These are phyloP conservation scores for Daktulosphaira vitifoliae DNA, from an alignment of 1,140 invertebrate genomes.

Conservation along the genomic window DNA sequence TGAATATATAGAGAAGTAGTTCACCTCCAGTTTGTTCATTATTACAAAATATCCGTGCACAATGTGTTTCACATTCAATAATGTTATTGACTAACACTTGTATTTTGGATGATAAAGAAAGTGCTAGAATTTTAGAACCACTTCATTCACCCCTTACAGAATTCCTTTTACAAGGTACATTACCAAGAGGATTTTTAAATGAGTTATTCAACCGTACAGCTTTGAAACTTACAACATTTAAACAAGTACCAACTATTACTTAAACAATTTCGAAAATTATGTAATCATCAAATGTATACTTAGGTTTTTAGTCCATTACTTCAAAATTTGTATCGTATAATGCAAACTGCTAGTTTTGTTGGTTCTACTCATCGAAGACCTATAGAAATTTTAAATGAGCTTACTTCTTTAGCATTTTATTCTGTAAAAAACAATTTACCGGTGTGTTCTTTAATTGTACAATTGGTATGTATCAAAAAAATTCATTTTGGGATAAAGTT, in stretches of 20 bases:
- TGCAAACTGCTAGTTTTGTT: conserved; percentile 62
- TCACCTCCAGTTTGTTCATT: conserved; percentile 51
- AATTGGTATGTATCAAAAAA: conserved; percentile 39
- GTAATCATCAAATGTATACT: no score
- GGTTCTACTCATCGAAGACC: conserved; percentile 60
- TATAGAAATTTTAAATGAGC: conserved; percentile 55
- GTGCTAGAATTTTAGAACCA: conserved; percentile 28
- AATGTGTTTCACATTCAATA: conserved; percentile 54
- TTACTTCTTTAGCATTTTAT: conserved; percentile 60
- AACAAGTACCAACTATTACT: conserved; percentile 5
- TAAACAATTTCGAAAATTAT: not conserved
- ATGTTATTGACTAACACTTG: conserved; percentile 52
- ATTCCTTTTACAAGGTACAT: conserved; percentile 53
- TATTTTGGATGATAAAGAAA: conserved; percentile 43
- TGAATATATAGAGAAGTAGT: conserved; percentile 51
- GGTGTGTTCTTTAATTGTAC: conserved; percentile 66
- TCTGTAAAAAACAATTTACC: conserved; percentile 53
- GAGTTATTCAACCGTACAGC: conserved; percentile 55
- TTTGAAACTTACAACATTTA: conserved; percentile 43
- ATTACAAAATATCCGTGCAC: conserved; percentile 51
- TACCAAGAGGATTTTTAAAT: conserved; percentile 58
- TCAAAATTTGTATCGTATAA: conserved; percentile 56
- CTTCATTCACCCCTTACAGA: conserved; percentile 50
- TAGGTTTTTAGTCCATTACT: conserved; percentile 63
- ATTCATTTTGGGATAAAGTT: conserved; percentile 17